Evolutionary conservation across 2,888 invertebrate species (phyloP).

Genomic region (Lithophane leautieri): DNA sequence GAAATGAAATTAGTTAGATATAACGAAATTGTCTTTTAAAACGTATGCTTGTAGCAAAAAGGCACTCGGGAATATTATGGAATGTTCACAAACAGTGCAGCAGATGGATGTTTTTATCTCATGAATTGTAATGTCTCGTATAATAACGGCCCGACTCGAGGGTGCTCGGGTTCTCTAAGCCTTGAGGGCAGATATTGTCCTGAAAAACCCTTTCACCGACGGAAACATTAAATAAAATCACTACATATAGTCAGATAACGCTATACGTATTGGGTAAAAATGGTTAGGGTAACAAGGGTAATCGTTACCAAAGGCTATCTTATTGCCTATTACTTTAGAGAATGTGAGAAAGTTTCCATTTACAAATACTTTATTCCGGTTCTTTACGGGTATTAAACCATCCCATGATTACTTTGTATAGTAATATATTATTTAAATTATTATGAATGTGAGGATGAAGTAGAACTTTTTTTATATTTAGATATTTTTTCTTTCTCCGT

Average conservation of each 20-base stretch:
- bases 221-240: slow-evolving; percentile 76
- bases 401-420: neutral
- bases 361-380: slow-evolving; percentile 31
- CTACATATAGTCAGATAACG: slow-evolving; percentile 66
- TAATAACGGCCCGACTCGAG: slow-evolving; percentile 61
- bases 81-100: slow-evolving; percentile 51
- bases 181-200: slow-evolving; percentile 63
- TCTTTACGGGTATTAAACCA: slow-evolving; percentile 31
- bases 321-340: slow-evolving; percentile 46
- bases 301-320: slow-evolving; percentile 50
- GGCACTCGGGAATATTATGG: slow-evolving; percentile 53
- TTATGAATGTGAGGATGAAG: too few species aligned
- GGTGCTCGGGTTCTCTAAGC: slow-evolving; percentile 54
- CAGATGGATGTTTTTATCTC: slow-evolving; percentile 69
- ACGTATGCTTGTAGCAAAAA: slow-evolving; percentile 23
- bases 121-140: slow-evolving; percentile 74
- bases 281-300: slow-evolving; percentile 58
- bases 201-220: slow-evolving; percentile 67
- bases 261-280: slow-evolving; percentile 62
- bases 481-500: too few species aligned
- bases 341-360: slow-evolving; percentile 46
- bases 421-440: too few species aligned
- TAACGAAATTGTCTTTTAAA: slow-evolving; percentile 24
- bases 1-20: slow-evolving; percentile 29
- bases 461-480: too few species aligned